Evolutionary conservation across 2,888 invertebrate species (phyloP).

Genomic region (Escarpia spicata): DNA sequence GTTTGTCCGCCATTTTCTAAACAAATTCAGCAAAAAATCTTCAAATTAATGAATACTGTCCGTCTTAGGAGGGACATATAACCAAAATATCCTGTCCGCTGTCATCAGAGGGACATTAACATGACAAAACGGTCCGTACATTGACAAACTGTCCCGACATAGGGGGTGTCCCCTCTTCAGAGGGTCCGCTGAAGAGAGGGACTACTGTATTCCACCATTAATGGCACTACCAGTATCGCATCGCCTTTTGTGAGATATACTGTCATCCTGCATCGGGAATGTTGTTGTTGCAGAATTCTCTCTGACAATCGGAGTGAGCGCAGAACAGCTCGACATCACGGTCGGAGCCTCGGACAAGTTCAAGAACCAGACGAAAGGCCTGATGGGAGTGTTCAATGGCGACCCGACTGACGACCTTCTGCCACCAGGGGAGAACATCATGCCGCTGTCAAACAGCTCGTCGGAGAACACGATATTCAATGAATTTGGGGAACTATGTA

Average conservation of each 20-base stretch:
- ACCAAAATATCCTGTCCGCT: too few relatives aligned
- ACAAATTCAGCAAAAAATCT: too few relatives aligned
- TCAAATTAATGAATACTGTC: too few relatives aligned
- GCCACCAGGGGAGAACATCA: neutral
- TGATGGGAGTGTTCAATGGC: constrained; percentile 23
- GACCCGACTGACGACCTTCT: constrained; percentile 18
- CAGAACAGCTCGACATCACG: neutral
- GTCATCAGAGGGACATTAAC: too few relatives aligned
- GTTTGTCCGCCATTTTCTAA: too few relatives aligned
- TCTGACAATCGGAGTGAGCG: neutral
- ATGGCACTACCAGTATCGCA: too few relatives aligned
- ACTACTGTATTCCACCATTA: too few relatives aligned
- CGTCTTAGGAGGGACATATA: too few relatives aligned
- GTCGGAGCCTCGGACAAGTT: neutral
- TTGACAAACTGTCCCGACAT: too few relatives aligned
- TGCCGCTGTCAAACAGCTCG: constrained; percentile 13
- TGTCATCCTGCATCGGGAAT: neutral
- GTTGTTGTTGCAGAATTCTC: neutral
- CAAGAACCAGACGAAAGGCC: constrained; percentile 14
- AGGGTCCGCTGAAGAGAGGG: too few relatives aligned
- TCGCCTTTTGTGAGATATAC: neutral
- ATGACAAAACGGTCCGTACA: too few relatives aligned
- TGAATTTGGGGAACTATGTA: constrained; percentile 10
- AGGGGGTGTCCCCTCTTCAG: too few relatives aligned
- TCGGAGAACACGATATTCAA: neutral